Base-by-base conservation (phyloP, 2,113 vertebrate genomes). In the Tinamus guttatus region DNA sequence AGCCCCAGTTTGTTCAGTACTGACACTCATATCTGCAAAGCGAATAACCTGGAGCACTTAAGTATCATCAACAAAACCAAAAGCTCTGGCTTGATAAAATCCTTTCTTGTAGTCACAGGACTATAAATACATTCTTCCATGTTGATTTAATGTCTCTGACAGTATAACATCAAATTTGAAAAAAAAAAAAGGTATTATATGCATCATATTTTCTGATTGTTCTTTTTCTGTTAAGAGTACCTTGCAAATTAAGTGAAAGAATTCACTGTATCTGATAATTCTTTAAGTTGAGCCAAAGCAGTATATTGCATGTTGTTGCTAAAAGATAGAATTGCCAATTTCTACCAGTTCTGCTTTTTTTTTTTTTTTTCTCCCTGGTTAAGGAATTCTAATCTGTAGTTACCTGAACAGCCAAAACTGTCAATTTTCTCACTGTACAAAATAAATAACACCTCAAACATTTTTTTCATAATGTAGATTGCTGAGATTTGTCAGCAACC, bases 101-200 rank as follows among this genome's bases (percentile, higher is more conserved):
- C 90, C 89, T 52, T 93, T 87, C 70, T 93, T 92, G 86, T 92
- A 90, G 70, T 96, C 92, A 89, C 82, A 96, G 94, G 93, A 96
- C 68, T 62, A 94, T 97, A 96, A 97, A 96, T 96, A 96, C 89
- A 96, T 96, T 97, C 89, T 95, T 62, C 65, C 65, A 83, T 85
- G 73, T 78, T 96, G 94, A 96, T 89, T 94, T 88, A 92, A 87
- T 84, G 94, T 91, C 90, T 94, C 82, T 81, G 89, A 94, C 90
- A 63, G 85, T 87, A 81, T 92, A 95, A 94, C 77, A 85, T 80
- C 92, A 82, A 41, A 59, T 79, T 85, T 89, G 91, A 52, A 19
- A 47, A 47, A 56, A 47, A 56, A 49, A 68, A n/a, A 18, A 56
- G 49, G 49, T 85, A 67, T 41, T 13, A 41, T 41, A 90, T 90